A percentile compares a stretch with the other conserved stretches of the same genome.
Conservation (phyloP, 1,140 invertebrate genomes). For the Monochamus saltuarius region DNA sequence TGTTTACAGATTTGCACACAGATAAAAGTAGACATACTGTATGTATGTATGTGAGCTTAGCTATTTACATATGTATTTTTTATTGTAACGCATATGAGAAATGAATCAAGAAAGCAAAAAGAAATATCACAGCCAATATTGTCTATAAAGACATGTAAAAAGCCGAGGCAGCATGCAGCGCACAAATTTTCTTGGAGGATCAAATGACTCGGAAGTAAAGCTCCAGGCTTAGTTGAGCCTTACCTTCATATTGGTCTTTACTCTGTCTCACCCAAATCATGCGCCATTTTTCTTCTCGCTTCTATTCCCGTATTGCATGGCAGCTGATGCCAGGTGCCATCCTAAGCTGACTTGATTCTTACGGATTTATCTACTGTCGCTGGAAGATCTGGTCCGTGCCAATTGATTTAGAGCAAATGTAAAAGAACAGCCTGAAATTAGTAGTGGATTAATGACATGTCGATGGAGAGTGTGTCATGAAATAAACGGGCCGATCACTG, state of each 20-base stretch:
- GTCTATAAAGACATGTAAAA: conserved; percentile 25
- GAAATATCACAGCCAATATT: background rate
- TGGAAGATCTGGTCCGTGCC: conserved; percentile 32
- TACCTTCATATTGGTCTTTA: conserved; percentile 25
- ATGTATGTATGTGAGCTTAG: no score
- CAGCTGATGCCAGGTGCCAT: conserved; percentile 39
- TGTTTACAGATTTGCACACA: no score
- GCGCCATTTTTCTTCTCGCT: conserved; percentile 24
- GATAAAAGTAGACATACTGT: no score
- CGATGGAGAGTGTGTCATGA: conserved; percentile 21
- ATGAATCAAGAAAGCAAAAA: no score
- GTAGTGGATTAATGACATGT: conserved; percentile 25
- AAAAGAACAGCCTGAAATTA: conserved; percentile 28
- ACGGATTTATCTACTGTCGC: conserved; percentile 40
- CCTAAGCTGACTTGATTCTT: conserved; percentile 38
- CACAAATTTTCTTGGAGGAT: conserved; percentile 42
- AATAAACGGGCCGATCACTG: conserved; percentile 29
- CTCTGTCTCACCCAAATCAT: conserved; percentile 25
- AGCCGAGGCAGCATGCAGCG: conserved; percentile 24
- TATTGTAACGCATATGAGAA: no score
- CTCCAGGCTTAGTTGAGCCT: conserved; percentile 35
- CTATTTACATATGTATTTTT: no score
- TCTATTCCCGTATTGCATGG: conserved; percentile 30
- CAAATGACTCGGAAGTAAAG: conserved; percentile 41
- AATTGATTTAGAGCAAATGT: conserved; percentile 37